These are phyloP conservation scores for Eilema caniola DNA, from an alignment of 2,888 invertebrate genomes.

Conservation along the genomic window DNA sequence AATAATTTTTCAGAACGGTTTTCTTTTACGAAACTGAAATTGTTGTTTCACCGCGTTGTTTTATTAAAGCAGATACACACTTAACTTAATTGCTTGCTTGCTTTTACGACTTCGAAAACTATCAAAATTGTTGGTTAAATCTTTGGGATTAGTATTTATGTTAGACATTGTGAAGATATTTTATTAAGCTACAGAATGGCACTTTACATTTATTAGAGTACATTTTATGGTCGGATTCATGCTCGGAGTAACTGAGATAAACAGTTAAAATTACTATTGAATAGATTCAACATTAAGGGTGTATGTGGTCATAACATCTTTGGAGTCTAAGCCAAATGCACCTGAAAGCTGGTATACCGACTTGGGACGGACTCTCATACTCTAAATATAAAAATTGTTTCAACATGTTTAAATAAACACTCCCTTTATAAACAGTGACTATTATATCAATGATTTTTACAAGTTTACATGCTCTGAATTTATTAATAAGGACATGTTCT, in stretches of 20 bases:
- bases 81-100: constrained; percentile 34
- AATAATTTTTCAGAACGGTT: too few species aligned
- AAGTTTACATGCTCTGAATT: too few species aligned
- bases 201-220: background rate
- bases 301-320: too few species aligned
- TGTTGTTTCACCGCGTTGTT: constrained; percentile 52
- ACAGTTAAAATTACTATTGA: background rate
- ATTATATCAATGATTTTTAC: too few species aligned
- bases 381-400: too few species aligned
- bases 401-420: too few species aligned
- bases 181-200: background rate
- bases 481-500: too few species aligned
- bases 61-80: constrained; percentile 39
- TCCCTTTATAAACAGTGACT: too few species aligned
- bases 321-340: too few species aligned
- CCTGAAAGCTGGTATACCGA: too few species aligned
- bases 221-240: background rate
- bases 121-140: constrained; percentile 36
- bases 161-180: constrained; percentile 14
- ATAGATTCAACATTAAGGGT: too few species aligned
- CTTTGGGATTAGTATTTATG: constrained; percentile 26
- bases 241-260: background rate
- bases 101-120: constrained; percentile 32
- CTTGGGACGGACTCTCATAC: too few species aligned
- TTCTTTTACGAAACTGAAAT: constrained; percentile 52